Percentiles rank a stretch among this genome's conserved stretches.
These are phyloP conservation scores for Clarias macrocephalus DNA, from an alignment of 2,113 vertebrate genomes.

Conservation along the genomic window DNA sequence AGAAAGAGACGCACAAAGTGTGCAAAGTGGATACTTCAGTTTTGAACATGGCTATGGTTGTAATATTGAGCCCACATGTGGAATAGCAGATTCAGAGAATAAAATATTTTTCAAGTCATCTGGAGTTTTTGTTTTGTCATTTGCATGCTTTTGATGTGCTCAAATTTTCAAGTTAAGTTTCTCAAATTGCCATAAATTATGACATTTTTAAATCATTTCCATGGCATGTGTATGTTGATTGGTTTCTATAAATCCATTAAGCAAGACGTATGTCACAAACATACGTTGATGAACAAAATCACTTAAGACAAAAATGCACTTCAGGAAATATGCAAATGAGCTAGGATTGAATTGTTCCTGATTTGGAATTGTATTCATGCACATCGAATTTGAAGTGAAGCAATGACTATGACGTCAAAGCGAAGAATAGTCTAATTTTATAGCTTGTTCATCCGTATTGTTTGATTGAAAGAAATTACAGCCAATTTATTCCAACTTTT, in stretches of 20 bases:
- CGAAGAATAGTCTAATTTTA: neutral
- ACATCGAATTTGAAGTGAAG: neutral
- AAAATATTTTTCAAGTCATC: neutral
- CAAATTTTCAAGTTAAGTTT: neutral
- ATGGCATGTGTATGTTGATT: neutral
- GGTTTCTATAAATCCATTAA: neutral
- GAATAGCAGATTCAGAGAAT: neutral
- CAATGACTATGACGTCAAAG: neutral
- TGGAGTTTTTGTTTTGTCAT: too few relatives aligned
- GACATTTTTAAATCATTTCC: neutral
- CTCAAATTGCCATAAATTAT: neutral
- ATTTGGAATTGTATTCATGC: neutral
- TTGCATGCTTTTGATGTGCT: neutral
- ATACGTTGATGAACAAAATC: neutral
- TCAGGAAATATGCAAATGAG: conserved; percentile 4
- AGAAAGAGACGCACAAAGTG: neutral
- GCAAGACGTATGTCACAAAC: neutral
- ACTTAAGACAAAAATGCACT: neutral
- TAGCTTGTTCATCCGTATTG: neutral
- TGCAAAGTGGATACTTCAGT: neutral
- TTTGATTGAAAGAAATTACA: neutral
- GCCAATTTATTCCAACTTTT: neutral
- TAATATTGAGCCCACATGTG: neutral
- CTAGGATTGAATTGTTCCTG: neutral
- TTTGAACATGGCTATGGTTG: neutral